These are phyloP conservation scores for Petroica traversi DNA, from an alignment of 2,113 vertebrate species.

Conservation along the genomic window DNA sequence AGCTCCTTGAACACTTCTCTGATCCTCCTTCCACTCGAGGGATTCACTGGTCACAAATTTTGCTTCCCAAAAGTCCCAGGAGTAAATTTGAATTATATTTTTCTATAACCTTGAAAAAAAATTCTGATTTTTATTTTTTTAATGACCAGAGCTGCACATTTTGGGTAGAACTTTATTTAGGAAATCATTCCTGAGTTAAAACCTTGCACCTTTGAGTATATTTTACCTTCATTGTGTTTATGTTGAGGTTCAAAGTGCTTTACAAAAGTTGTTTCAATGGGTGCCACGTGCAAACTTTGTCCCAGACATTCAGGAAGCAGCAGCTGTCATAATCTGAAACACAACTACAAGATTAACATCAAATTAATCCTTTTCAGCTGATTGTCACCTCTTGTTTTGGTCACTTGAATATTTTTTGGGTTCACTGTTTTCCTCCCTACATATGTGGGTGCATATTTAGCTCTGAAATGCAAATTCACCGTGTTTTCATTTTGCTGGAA, in stretches of 20 bases:
- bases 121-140: not conserved
- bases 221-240: not conserved
- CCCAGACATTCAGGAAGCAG: not conserved
- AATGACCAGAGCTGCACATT: not conserved
- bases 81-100: not conserved
- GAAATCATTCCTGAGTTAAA: not conserved
- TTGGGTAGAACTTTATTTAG: not conserved
- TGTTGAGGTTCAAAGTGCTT: not conserved
- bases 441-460: not conserved
- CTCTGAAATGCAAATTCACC: not conserved
- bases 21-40: not conserved
- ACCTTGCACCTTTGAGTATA: not conserved
- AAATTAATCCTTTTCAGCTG: not conserved
- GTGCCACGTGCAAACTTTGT: not conserved
- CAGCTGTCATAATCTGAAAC: not conserved
- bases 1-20: not conserved
- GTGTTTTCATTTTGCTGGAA: not conserved
- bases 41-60: not conserved
- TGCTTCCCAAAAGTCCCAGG: not conserved
- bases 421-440: not conserved
- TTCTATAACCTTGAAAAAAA: not conserved
- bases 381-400: not conserved
- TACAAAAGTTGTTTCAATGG: not conserved
- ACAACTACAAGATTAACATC: not conserved
- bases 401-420: not conserved